phyloP scores from a whole-genome alignment of 35 echinoderm and acorn worm species.

The Ophioderma brevispina region DNA sequence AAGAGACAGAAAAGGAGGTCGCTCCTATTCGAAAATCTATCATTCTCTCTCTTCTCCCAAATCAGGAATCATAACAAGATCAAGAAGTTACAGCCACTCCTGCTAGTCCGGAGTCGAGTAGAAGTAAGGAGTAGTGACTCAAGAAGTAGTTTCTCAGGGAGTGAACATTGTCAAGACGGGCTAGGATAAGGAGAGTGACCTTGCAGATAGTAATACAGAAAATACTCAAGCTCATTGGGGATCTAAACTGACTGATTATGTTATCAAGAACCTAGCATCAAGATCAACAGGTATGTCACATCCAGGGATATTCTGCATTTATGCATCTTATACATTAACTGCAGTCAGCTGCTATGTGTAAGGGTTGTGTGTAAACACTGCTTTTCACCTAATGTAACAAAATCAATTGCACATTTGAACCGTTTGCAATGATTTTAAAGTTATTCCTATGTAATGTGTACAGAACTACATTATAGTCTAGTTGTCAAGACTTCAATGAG shows the following conservation, averaged over 20 bases:
- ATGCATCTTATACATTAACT: too few species aligned
- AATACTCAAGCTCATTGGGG: constrained; percentile 74
- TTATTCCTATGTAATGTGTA: too few species aligned
- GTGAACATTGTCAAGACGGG: constrained; percentile 67
- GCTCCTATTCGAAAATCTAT: neutral
- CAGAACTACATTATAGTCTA: too few species aligned
- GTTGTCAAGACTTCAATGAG: too few species aligned
- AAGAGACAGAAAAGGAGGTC: constrained; percentile 42
- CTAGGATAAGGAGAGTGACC: constrained; percentile 82
- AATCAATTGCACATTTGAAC: too few species aligned
- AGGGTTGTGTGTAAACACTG: too few species aligned
- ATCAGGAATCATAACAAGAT: constrained; percentile 72
- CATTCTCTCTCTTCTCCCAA: constrained; percentile 43
- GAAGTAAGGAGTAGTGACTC: constrained; percentile 90
- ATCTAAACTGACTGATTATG: constrained; percentile 87
- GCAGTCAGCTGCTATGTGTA: too few species aligned
- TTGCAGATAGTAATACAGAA: constrained; percentile 91
- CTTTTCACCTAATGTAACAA: too few species aligned
- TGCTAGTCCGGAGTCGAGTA: constrained; percentile 63
- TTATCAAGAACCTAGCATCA: constrained; percentile 95
- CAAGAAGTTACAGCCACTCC: constrained; percentile 88
- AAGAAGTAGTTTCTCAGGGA: constrained; percentile 87
- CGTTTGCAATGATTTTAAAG: too few species aligned
- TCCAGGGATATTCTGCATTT: too few species aligned
- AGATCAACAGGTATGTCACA: constrained; percentile 98